phyloP scores from a whole-genome alignment of 2,113 vertebrate genomes.

The Rhynchopsitta pachyrhyncha region DNA sequence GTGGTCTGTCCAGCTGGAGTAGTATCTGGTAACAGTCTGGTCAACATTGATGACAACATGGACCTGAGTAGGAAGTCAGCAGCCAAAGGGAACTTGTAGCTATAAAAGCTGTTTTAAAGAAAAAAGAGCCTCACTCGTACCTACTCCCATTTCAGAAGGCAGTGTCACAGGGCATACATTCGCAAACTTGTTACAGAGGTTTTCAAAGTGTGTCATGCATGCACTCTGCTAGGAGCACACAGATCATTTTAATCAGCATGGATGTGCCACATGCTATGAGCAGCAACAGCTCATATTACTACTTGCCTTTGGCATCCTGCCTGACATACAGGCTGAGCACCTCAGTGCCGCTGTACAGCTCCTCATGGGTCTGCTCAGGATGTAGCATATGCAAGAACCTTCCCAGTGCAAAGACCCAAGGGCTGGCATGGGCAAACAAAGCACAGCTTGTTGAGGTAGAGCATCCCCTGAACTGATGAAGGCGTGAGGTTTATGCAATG shows the following conservation, averaged over 20 bases:
- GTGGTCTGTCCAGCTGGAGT: not conserved
- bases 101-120: not conserved
- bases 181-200: not conserved
- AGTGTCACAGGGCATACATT: not conserved
- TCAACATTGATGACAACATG: not conserved
- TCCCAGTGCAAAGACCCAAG: not conserved
- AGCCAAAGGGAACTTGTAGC: not conserved
- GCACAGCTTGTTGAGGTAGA: not conserved
- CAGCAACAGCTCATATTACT: not conserved
- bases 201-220: not conserved
- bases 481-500: not conserved
- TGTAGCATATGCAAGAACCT: not conserved
- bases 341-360: rapidly evolving
- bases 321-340: not conserved
- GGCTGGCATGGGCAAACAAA: not conserved
- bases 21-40: not conserved
- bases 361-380: not conserved
- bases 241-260: not conserved
- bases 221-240: not conserved
- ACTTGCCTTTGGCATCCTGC: not conserved
- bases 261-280: not conserved
- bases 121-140: not conserved
- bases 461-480: not conserved
- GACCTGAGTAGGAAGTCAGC: not conserved
- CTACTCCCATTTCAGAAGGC: not conserved